These are phyloP conservation scores for Pelobates cultripes DNA, from an alignment of 2,797 vertebrate genomes.

Conservation along the genomic window DNA sequence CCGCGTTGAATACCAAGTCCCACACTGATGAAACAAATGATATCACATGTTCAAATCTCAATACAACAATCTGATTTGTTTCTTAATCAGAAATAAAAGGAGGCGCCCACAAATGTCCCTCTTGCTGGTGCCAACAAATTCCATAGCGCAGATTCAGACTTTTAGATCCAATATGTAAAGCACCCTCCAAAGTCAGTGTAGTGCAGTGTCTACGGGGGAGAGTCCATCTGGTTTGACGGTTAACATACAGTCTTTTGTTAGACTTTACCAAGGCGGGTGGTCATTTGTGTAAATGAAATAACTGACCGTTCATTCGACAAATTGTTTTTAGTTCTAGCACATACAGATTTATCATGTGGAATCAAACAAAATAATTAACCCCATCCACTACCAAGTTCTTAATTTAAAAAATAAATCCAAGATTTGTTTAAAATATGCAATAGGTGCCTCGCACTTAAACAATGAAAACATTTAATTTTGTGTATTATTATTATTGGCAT, in stretches of 20 bases:
- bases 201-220: not conserved
- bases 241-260: not conserved
- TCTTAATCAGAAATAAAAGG: constrained; percentile 29
- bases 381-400: too few relatives aligned
- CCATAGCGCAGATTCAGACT: not conserved
- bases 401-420: too few relatives aligned
- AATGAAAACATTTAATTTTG: too few relatives aligned
- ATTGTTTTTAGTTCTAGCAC: too few relatives aligned
- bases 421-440: too few relatives aligned
- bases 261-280: not conserved
- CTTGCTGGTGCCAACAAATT: constrained; percentile 19
- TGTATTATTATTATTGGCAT: too few relatives aligned
- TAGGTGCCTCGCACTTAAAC: too few relatives aligned
- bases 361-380: too few relatives aligned
- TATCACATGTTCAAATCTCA: constrained; percentile 50
- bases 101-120: constrained; percentile 33
- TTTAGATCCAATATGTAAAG: not conserved
- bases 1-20: constrained; percentile 47
- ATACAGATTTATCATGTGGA: too few relatives aligned
- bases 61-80: constrained; percentile 38
- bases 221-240: not conserved
- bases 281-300: not conserved
- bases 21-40: constrained; percentile 52
- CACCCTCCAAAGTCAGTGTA: not conserved
- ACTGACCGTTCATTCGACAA: too few relatives aligned